Percentiles rank a stretch among this genome's conserved stretches.
phyloP scores from a whole-genome alignment of 2,797 vertebrate genomes.

The Lacerta bilineata region DNA sequence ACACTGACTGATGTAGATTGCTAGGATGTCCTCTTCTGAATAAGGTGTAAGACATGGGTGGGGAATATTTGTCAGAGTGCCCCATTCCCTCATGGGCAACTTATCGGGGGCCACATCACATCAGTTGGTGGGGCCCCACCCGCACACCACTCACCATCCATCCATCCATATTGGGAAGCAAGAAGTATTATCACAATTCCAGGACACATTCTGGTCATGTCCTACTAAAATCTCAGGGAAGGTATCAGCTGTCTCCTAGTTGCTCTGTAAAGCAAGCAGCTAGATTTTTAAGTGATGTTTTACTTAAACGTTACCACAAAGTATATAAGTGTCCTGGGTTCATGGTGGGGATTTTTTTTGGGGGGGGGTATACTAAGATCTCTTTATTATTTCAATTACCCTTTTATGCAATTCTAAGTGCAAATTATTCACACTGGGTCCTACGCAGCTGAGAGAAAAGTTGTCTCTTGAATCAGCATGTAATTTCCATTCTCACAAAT shows the following conservation, averaged over 20 bases:
- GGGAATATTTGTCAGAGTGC: not conserved
- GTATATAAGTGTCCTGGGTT: constrained; percentile 33
- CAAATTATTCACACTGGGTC: constrained; percentile 65
- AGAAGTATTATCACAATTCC: no score
- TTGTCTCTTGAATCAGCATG: constrained; percentile 65
- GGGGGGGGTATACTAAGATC: constrained; percentile 3
- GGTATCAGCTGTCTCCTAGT: no score
- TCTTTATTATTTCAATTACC: constrained; percentile 54
- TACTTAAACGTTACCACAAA: constrained; percentile 33
- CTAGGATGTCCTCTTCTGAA: not conserved
- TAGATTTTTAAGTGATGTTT: constrained; percentile 34
- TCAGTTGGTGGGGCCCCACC: no score
- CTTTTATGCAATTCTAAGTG: constrained; percentile 64
- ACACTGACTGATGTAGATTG: not conserved
- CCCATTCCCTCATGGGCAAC: no score
- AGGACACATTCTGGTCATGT: no score
- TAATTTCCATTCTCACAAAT: constrained; percentile 70
- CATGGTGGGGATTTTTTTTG: constrained; percentile 12
- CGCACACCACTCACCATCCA: no score
- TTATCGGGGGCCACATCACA: no score
- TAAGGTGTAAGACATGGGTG: not conserved
- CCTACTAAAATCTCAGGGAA: not conserved
- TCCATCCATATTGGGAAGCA: no score
- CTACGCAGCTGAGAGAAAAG: constrained; percentile 58
- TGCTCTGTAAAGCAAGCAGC: constrained; percentile 25